These are phyloP conservation scores for Amblyopsis rosae DNA, from an alignment of 2,113 vertebrate genomes.

Conservation along the genomic window DNA sequence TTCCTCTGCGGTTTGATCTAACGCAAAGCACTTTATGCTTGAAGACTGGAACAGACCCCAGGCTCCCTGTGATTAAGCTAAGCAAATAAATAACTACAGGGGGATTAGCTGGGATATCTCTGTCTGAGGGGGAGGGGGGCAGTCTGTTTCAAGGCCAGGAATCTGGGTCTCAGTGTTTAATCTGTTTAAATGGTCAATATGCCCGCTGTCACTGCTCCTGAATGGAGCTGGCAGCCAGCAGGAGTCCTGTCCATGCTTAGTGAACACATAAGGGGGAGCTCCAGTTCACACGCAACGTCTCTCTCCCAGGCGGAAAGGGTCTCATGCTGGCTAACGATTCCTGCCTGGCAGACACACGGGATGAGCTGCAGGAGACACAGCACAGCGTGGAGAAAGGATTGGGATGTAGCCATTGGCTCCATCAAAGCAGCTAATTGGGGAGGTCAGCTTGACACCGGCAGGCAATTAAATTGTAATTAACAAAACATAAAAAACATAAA, in stretches of 20 bases:
- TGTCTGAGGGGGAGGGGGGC: constrained; percentile 49
- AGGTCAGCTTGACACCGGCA: constrained; percentile 39
- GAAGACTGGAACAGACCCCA: constrained; percentile 22
- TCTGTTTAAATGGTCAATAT: constrained; percentile 75
- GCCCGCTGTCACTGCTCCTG: constrained; percentile 47
- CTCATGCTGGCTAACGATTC: constrained; percentile 26
- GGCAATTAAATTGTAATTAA: constrained; percentile 5
- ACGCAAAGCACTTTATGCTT: constrained; percentile 11
- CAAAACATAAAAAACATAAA: constrained; percentile 5
- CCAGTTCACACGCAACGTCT: constrained; percentile 24
- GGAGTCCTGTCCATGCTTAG: constrained; percentile 40
- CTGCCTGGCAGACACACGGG: constrained; percentile 53
- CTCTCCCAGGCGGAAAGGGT: constrained; percentile 33
- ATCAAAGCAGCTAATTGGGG: constrained; percentile 54
- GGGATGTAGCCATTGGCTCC: constrained; percentile 39
- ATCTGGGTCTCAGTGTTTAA: constrained; percentile 66
- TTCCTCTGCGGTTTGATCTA: constrained; percentile 44
- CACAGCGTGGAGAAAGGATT: constrained; percentile 35
- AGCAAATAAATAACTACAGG: constrained; percentile 63
- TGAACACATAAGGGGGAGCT: constrained; percentile 7
- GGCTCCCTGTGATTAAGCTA: constrained; percentile 44
- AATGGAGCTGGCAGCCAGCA: constrained; percentile 49
- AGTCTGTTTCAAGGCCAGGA: constrained; percentile 51
- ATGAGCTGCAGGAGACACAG: constrained; percentile 25
- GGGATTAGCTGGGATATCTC: constrained; percentile 55